phyloP scores from a whole-genome alignment of 2,888 invertebrate genomes.

The Branchinecta sandiegonensis region DNA sequence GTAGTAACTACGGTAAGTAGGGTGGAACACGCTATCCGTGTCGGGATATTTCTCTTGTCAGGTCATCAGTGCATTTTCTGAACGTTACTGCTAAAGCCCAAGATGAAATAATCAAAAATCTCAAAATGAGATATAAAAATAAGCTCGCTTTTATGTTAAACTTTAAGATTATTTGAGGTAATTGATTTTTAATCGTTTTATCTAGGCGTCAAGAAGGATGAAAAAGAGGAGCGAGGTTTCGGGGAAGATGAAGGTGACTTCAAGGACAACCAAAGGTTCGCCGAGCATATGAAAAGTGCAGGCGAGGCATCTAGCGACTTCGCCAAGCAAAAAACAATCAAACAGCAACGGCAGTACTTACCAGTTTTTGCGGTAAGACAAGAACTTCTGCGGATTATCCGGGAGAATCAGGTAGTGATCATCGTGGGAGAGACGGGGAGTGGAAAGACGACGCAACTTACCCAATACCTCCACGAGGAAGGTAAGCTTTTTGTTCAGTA shows the following conservation, averaged over 20 bases:
- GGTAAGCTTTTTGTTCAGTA: slow-evolving; percentile 38
- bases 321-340: slow-evolving; percentile 64
- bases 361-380: slow-evolving; percentile 93
- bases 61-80: too few species aligned
- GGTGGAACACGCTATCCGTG: too few species aligned
- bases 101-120: too few species aligned
- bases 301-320: slow-evolving; percentile 60
- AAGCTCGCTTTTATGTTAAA: too few species aligned
- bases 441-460: slow-evolving; percentile 94
- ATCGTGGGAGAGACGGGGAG: slow-evolving; percentile 91
- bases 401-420: slow-evolving; percentile 85
- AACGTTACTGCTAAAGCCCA: too few species aligned
- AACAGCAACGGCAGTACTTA: slow-evolving; percentile 74
- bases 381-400: slow-evolving; percentile 73
- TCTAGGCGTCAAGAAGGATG: slow-evolving; percentile 30
- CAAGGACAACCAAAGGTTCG: slow-evolving; percentile 88
- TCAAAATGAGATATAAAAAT: too few species aligned
- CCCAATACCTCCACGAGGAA: slow-evolving; percentile 93
- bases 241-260: slow-evolving; percentile 65
- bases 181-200: slow-evolving; percentile 4
- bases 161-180: too few species aligned
- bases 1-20: too few species aligned
- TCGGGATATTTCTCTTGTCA: too few species aligned
- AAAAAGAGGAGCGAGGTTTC: slow-evolving; percentile 38
- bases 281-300: slow-evolving; percentile 68